Evolutionary conservation across 1,140 invertebrate genomes (phyloP), one percentile per base, ranked within the genome.

Genomic region (Leptinotarsa undecemlineata): DNA sequence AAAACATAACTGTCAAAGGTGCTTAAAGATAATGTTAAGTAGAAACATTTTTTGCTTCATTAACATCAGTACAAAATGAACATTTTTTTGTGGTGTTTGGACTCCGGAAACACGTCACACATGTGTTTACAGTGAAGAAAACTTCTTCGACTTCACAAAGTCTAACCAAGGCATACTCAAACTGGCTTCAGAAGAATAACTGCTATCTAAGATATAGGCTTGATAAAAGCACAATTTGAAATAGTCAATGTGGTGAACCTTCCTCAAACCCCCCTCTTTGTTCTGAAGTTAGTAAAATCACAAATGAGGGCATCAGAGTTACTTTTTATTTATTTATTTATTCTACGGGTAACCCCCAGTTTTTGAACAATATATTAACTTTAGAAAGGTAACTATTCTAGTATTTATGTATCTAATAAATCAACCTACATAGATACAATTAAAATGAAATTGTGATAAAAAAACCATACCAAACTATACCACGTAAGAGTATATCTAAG

Each of bases 41-140:
- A 26, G 26, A 6, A 26, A 5, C 26, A 26, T 26, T 26, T 26
- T 0, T 26, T 26, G 5, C 4, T 26, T 26, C 23, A 6, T 26
- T 26, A 26, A 26, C 26, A 26, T 26, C 26, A 26, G 26, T 26
- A 26, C 6, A 26, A 26, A 6, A 26, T 26, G 26, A 26, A 26
- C 0, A 1, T 26, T 26, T 26, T 26, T 26, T 26, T 26, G 5
- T 26, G 26, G 23, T 5, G 23, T 26, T 26, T 26, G 23, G 26
- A 26, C 1, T 6, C 26, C 26, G 26, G 26, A 26, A 26, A 26
- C 26, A 51, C 14, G 0, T 51, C 72, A 8, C 57, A 76, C 21
- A 74, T 78, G 51, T 78, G 81, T 61, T 81, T 26, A 78, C 71
- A 57, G 69, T 3, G 76, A 79, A 33, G 80, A 79, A 79, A 42